A percentile compares a stretch with the other conserved stretches of the same genome.
These are phyloP conservation scores for Phodopus roborovskii DNA, from an alignment of 2,113 vertebrate genomes.

Conservation along the genomic window DNA sequence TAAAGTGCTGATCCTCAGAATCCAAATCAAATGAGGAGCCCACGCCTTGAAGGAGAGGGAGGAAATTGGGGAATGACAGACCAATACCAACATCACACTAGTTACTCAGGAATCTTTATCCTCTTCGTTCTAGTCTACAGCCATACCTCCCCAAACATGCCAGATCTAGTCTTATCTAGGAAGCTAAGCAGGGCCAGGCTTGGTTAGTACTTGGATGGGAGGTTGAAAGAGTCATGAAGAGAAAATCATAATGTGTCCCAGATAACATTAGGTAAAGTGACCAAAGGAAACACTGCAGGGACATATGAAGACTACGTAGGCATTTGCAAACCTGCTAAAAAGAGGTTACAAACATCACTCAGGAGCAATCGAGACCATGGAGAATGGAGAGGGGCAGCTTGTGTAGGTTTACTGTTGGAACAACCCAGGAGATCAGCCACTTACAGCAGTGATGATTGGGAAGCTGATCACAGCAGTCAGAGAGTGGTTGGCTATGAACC, in stretches of 20 bases:
- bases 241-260: not conserved
- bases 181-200: no score
- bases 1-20: not conserved
- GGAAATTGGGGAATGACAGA: not conserved
- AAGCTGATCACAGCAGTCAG: constrained; percentile 92
- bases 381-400: not conserved
- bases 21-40: constrained; percentile 26
- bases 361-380: no score
- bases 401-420: not conserved
- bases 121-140: not conserved
- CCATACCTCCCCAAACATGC: no score
- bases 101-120: not conserved
- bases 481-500: constrained; percentile 92
- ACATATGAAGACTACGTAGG: not conserved
- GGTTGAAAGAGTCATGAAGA: not conserved
- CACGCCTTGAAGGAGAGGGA: not conserved
- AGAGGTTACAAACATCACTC: not conserved
- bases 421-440: constrained; percentile 74
- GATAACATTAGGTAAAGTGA: not conserved
- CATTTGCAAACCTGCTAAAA: not conserved
- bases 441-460: constrained; percentile 93
- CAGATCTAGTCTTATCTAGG: no score
- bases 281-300: not conserved
- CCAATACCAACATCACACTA: not conserved
- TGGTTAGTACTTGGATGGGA: not conserved